Conservation (phyloP, 64 coral and sea anemone genomes). For the Trachythela sp. region DNA sequence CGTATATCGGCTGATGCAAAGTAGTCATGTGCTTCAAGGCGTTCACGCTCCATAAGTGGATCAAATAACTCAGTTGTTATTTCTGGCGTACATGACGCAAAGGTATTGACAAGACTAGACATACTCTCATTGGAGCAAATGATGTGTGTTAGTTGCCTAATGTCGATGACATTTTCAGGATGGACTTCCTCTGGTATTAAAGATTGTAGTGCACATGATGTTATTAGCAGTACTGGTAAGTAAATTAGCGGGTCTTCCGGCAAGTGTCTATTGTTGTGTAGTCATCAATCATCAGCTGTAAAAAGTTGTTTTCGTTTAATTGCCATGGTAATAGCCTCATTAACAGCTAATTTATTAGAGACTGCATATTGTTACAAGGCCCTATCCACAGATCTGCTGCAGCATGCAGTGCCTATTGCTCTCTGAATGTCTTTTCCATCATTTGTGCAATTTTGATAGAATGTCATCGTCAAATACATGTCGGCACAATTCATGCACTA, state of each 20-base stretch:
- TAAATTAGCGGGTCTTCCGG: background rate
- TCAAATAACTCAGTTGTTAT: conserved; percentile 38
- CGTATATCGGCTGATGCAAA: conserved; percentile 22
- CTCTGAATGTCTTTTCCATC: too few relatives aligned
- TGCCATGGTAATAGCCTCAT: background rate
- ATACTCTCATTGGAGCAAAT: conserved; percentile 18
- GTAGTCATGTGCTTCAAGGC: conserved; percentile 31
- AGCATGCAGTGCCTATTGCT: too few relatives aligned
- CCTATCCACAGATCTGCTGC: too few relatives aligned
- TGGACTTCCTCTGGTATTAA: conserved; percentile 21
- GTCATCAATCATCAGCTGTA: conserved; percentile 28
- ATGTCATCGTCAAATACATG: too few relatives aligned
- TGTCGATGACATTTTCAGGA: conserved; percentile 14
- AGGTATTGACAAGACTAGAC: conserved; percentile 12
- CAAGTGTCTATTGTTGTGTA: background rate
- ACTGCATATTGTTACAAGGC: too few relatives aligned
- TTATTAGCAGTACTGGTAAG: background rate
- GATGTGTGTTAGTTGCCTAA: conserved; percentile 18
- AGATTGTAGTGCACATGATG: conserved; percentile 41
- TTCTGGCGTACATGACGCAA: conserved; percentile 42
- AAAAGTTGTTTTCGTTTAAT: background rate
- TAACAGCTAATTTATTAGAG: too few relatives aligned
- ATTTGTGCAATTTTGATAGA: too few relatives aligned
- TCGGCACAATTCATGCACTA: too few relatives aligned
- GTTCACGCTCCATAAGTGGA: conserved; percentile 33